Conservation (phyloP, 1,140 invertebrate species). For the Drosophila nasuta region DNA sequence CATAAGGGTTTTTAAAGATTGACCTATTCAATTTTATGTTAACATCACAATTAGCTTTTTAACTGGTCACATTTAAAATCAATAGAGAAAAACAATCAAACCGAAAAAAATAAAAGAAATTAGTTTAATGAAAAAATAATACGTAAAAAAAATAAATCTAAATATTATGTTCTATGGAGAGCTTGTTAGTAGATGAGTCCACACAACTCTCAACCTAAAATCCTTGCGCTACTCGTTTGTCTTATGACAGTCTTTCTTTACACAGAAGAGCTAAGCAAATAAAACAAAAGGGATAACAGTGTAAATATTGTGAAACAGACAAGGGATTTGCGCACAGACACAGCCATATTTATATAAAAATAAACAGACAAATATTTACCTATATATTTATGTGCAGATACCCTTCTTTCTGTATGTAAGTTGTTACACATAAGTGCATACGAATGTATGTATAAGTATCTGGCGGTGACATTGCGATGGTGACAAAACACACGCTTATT, state of each 20-base stretch:
- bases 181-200: conserved; percentile 48
- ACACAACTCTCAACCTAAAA: conserved; percentile 42
- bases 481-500: conserved; percentile 54
- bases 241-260: conserved; percentile 73
- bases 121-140: conserved; percentile 79
- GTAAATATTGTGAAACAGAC: conserved; percentile 73
- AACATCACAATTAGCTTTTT: neutral
- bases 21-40: neutral
- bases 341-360: conserved; percentile 42
- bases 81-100: conserved; percentile 4
- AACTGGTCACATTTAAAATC: conserved; percentile 16
- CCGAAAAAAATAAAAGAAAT: conserved; percentile 48
- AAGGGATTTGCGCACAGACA: conserved; percentile 42
- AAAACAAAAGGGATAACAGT: conserved; percentile 83
- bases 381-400: conserved; percentile 11
- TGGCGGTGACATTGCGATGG: conserved; percentile 69
- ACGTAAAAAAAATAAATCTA: conserved; percentile 69
- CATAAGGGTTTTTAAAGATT: too few species aligned
- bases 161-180: conserved; percentile 59
- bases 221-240: conserved; percentile 54
- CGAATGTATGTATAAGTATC: conserved; percentile 23
- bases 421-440: conserved; percentile 22
- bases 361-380: conserved; percentile 44
- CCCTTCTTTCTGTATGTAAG: conserved; percentile 10
- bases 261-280: conserved; percentile 82